Evolutionary conservation across 64 coral and sea anemone genomes (phyloP).

Genomic region (Stichodactyla helianthus): DNA sequence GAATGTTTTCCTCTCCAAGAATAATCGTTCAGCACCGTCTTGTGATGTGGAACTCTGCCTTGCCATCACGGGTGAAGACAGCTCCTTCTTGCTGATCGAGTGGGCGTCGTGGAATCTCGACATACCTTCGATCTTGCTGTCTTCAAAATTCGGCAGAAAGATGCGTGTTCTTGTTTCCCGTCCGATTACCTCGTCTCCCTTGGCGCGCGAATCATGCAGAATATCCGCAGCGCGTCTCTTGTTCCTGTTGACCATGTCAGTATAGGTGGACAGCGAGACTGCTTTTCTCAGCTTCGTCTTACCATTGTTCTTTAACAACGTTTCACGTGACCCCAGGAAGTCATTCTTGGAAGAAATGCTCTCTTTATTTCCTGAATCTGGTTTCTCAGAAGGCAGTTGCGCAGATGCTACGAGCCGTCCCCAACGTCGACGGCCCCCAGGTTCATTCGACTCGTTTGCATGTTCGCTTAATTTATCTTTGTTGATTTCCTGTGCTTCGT

Average conservation of each 20-base stretch:
- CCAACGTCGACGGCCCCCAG: constrained; percentile 17
- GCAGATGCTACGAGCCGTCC: constrained; percentile 18
- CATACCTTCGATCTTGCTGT: background rate
- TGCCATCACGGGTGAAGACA: background rate
- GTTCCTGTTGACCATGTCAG: constrained; percentile 17
- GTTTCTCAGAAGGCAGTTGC: constrained; percentile 12
- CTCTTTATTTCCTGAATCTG: background rate
- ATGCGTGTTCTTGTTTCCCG: constrained; percentile 16
- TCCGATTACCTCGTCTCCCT: constrained; percentile 15
- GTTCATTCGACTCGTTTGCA: background rate
- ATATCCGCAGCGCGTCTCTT: background rate
- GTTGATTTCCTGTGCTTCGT: constrained; percentile 43
- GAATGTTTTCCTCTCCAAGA: background rate
- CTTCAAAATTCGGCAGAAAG: constrained; percentile 25
- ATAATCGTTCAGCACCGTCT: background rate
- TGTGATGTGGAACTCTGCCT: background rate
- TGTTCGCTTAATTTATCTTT: constrained; percentile 41
- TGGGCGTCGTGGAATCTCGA: background rate
- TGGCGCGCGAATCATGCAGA: constrained; percentile 3
- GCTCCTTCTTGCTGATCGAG: background rate
- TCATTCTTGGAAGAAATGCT: background rate
- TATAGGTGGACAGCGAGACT: constrained; percentile 8
- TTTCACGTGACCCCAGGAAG: background rate
- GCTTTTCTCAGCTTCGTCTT: constrained; percentile 14
- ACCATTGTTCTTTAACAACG: background rate